These are phyloP conservation scores for Nycticebus coucang DNA, from an alignment of 2,113 vertebrate species.

Conservation along the genomic window DNA sequence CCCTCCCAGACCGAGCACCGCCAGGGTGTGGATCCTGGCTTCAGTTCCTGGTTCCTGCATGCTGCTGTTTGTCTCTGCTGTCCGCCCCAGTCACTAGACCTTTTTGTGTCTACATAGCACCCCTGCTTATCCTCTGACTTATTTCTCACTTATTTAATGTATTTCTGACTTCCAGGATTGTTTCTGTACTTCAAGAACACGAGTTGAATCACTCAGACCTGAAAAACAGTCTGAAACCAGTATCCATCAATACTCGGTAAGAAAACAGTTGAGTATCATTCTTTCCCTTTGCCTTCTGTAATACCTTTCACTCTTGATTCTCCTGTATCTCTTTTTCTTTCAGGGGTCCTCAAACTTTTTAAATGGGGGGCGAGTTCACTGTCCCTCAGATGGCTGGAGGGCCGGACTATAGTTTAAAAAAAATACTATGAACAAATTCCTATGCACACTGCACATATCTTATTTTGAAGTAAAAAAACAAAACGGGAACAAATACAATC, in stretches of 20 bases:
- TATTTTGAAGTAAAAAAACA: too few relatives aligned
- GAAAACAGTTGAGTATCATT: slow-evolving; percentile 65
- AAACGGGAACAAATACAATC: too few relatives aligned
- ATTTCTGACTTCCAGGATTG: slow-evolving; percentile 90
- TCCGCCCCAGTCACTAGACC: neutral
- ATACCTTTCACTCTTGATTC: neutral
- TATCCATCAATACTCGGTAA: slow-evolving; percentile 92
- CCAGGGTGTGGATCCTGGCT: too few relatives aligned
- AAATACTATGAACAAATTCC: too few relatives aligned
- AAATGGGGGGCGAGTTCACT: too few relatives aligned
- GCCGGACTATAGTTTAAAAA: too few relatives aligned
- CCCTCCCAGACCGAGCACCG: neutral
- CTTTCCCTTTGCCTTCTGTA: neutral
- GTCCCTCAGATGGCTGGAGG: too few relatives aligned
- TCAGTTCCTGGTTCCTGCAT: neutral
- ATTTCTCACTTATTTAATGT: slow-evolving; percentile 30
- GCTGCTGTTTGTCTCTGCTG: neutral
- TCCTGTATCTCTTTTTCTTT: neutral
- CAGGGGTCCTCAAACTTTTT: too few relatives aligned
- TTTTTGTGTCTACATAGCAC: neutral
- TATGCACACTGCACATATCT: too few relatives aligned
- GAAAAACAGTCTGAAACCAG: slow-evolving; percentile 92
- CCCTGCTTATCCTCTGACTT: neutral
- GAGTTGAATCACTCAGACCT: slow-evolving; percentile 93
- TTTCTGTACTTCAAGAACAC: slow-evolving; percentile 96